A percentile compares a stretch with the other conserved stretches of the same genome.
Conservation (phyloP, 2,888 invertebrate species). For the Lomographa bimaculata region DNA sequence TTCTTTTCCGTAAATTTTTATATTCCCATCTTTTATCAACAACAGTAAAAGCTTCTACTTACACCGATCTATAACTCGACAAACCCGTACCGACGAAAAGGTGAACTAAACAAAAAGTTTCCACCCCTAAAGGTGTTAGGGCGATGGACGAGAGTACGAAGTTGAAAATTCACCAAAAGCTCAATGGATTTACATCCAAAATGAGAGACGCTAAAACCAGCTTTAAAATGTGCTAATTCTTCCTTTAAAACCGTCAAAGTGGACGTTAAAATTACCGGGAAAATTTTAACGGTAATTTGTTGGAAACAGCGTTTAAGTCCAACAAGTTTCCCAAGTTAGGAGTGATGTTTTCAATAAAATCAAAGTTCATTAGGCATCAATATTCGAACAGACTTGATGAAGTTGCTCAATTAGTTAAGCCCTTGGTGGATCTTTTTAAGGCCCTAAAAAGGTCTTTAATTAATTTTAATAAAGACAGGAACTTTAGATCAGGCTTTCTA, state of each 20-base stretch:
- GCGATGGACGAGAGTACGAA: slow-evolving; percentile 12
- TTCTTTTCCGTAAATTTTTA: too few relatives aligned
- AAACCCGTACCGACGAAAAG: slow-evolving; percentile 3
- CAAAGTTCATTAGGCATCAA: slow-evolving; percentile 28
- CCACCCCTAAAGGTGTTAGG: slow-evolving; percentile 21
- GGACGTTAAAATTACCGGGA: slow-evolving; percentile 27
- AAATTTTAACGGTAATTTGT: slow-evolving; percentile 32
- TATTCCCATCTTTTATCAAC: too few relatives aligned
- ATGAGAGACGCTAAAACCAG: slow-evolving; percentile 57
- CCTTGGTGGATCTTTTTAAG: slow-evolving; percentile 6
- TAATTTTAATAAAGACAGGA: background rate
- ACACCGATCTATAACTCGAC: slow-evolving; percentile 2
- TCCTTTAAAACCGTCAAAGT: slow-evolving; percentile 51
- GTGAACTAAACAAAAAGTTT: slow-evolving; percentile 19
- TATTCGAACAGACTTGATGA: slow-evolving; percentile 18
- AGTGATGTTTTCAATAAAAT: slow-evolving; percentile 30
- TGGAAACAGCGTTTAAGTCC: slow-evolving; percentile 27
- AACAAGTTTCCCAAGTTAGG: slow-evolving; percentile 21
- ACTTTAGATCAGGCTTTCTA: too few relatives aligned
- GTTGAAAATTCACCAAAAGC: slow-evolving; percentile 40
- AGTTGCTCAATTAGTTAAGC: slow-evolving; percentile 10
- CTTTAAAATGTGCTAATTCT: slow-evolving; percentile 62
- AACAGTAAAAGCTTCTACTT: too few relatives aligned
- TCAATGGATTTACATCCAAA: slow-evolving; percentile 67
- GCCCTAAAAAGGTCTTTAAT: slow-evolving; percentile 1